Base-by-base conservation (phyloP, 2,797 vertebrate genomes). In the Buceros bicornis region DNA sequence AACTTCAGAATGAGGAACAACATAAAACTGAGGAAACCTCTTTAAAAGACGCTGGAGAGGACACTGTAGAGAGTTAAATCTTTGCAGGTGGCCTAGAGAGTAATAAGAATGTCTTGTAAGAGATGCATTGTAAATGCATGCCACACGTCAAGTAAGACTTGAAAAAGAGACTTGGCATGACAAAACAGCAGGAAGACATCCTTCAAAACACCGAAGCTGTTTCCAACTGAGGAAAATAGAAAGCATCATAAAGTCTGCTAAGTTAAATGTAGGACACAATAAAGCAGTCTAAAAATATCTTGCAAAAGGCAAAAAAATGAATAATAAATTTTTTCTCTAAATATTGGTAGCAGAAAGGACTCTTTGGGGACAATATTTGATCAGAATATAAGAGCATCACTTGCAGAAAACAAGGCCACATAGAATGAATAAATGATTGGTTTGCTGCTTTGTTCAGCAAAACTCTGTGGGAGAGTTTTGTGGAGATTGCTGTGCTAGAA, bases 361-460 rank as follows among this genome's bases (percentile, higher is more conserved):
- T 66, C 51, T 60, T 42, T 80, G 62, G 60, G n/a, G 47, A 53
- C 33, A 87, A 42, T 80, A 45, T 89, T 74, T 93, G 42, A 60
- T 65, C 45, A 81, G 57, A 86, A 42, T n/a, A 56, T 65, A 53
- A 64, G 28, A 85, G 16, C 35, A 50, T 47, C 80, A 19, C 60
- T 70, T 85, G 40, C 25, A 89, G 89, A 95, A 94, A 95, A 90
- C 81, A 81, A 53, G 50, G 64, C 40, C 15, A 0, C 29, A 4
- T 43, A 31, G 43, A 91, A 69, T 70, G 40, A 69, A 79, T 79
- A 91, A 90, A 51, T 78, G 5, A 71, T 62, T 86, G 3, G 11
- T 82, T 87, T 85, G 25, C 28, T 92, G 43, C 48, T 78, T 89
- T 81, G 9, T 73, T 92, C 47, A 77, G 74, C 66, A 79, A 54